Percentiles rank a stretch among this genome's conserved stretches.
Evolutionary conservation across 2,888 invertebrate species (phyloP).

Genomic region (Orchesellides sinensis): DNA sequence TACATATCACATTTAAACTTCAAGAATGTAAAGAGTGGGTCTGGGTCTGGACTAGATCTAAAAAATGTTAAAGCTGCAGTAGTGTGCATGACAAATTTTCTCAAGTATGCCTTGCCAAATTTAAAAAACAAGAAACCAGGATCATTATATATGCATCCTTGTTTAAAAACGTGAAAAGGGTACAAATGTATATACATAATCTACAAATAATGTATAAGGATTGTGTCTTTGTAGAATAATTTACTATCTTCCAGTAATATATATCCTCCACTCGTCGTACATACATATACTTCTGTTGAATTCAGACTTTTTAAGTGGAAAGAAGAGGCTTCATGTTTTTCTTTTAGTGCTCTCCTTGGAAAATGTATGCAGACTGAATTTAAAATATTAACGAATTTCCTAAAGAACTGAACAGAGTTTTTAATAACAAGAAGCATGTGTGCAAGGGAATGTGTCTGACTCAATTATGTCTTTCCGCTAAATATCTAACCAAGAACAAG

Average conservation of each 20-base stretch:
- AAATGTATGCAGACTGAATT: conserved; percentile 60
- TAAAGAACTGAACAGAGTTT: conserved; percentile 20
- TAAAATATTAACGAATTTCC: conserved; percentile 60
- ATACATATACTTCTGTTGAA: neutral
- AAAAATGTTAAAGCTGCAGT: neutral
- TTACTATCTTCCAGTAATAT: conserved; percentile 33
- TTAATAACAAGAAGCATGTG: conserved; percentile 49
- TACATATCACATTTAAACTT: conserved; percentile 46
- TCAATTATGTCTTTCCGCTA: conserved; percentile 40
- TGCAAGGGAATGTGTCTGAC: conserved; percentile 29
- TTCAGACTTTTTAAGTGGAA: conserved; percentile 7
- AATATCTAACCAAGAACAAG: neutral
- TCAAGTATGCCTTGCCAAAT: neutral
- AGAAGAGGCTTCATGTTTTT: conserved; percentile 45
- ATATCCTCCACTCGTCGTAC: conserved; percentile 47
- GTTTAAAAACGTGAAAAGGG: neutral
- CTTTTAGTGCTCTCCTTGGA: conserved; percentile 58
- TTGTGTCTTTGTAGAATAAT: too few species aligned
- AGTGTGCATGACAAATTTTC: conserved; percentile 3
- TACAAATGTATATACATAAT: neutral
- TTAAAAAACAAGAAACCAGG: neutral
- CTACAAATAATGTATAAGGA: neutral
- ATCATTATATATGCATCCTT: neutral
- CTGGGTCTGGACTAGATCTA: too few species aligned
- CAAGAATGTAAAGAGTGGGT: conserved; percentile 2